A percentile compares a stretch with the other conserved stretches of the same genome.
Conservation (phyloP, 2,888 invertebrate species). For the Halictus ligatus region DNA sequence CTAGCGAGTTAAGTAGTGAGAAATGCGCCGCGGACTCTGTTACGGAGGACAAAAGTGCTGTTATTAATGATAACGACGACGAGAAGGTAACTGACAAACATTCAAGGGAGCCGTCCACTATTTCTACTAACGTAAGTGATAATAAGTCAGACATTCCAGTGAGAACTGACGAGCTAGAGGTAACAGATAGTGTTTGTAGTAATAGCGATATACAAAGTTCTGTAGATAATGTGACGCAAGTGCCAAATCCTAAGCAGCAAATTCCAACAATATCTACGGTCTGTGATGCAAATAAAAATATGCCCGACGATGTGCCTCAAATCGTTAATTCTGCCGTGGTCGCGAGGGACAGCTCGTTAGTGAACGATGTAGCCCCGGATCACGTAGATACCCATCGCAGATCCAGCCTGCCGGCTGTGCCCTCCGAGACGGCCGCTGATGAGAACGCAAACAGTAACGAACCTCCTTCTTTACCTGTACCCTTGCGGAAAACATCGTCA, state of each 20-base stretch:
- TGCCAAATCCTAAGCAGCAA: conserved; percentile 83
- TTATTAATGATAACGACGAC: conserved; percentile 80
- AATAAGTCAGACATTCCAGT: conserved; percentile 76
- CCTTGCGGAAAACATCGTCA: conserved; percentile 84
- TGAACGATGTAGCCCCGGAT: conserved; percentile 75
- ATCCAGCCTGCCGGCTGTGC: conserved; percentile 87
- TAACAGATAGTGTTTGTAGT: conserved; percentile 82
- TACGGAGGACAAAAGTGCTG: conserved; percentile 78
- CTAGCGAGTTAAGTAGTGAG: conserved; percentile 80
- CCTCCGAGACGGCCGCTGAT: conserved; percentile 79
- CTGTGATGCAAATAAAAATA: conserved; percentile 88
- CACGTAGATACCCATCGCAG: conserved; percentile 85
- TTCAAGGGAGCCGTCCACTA: conserved; percentile 83
- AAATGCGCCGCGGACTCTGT: conserved; percentile 72
- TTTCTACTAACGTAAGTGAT: conserved; percentile 83
- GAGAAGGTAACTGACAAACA: conserved; percentile 79
- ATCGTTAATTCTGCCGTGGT: conserved; percentile 81
- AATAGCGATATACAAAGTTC: conserved; percentile 82
- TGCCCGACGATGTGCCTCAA: conserved; percentile 83
- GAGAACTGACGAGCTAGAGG: conserved; percentile 76
- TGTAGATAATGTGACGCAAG: conserved; percentile 83
- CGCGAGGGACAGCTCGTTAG: conserved; percentile 77
- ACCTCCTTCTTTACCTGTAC: conserved; percentile 81
- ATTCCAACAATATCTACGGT: conserved; percentile 90
- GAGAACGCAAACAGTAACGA: conserved; percentile 79